These are phyloP conservation scores for Clanis bilineata DNA, from an alignment of 2,888 invertebrate species.

Conservation along the genomic window DNA sequence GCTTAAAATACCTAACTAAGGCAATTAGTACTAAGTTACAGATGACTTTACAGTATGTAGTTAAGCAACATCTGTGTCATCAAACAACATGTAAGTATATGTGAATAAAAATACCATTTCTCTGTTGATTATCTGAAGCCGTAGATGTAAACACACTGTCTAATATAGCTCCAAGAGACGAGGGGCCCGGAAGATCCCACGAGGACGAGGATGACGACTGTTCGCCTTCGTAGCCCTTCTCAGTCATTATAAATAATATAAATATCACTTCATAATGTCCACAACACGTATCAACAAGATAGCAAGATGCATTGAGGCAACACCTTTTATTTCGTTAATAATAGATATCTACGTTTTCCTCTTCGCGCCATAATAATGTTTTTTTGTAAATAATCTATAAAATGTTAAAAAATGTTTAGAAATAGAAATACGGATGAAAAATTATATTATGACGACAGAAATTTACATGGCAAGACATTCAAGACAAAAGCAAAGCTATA, in stretches of 20 bases:
- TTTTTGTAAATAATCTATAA: background rate
- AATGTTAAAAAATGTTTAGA: background rate
- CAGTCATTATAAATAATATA: slow-evolving; percentile 58
- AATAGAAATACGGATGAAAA: slow-evolving; percentile 19
- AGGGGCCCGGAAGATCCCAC: slow-evolving; percentile 74
- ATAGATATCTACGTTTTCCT: slow-evolving; percentile 1
- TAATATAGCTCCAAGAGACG: slow-evolving; percentile 84
- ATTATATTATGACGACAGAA: slow-evolving; percentile 25
- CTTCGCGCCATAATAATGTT: background rate
- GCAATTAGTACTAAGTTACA: background rate
- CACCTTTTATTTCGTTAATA: background rate
- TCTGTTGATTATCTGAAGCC: slow-evolving; percentile 63
- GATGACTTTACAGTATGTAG: background rate
- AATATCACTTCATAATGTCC: slow-evolving; percentile 42
- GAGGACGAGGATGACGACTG: slow-evolving; percentile 61
- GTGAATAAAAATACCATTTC: slow-evolving; percentile 56
- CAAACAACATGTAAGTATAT: background rate
- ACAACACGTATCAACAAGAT: slow-evolving; percentile 28
- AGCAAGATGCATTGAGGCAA: background rate
- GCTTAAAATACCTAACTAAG: too few species aligned
- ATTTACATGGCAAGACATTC: slow-evolving; percentile 26
- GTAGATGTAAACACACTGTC: slow-evolving; percentile 84
- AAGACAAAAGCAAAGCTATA: slow-evolving; percentile 12
- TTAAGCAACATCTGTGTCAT: background rate
- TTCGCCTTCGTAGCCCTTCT: slow-evolving; percentile 65